Base-by-base conservation (phyloP, 2,888 invertebrate species). In the Syrista parreyssii region DNA sequence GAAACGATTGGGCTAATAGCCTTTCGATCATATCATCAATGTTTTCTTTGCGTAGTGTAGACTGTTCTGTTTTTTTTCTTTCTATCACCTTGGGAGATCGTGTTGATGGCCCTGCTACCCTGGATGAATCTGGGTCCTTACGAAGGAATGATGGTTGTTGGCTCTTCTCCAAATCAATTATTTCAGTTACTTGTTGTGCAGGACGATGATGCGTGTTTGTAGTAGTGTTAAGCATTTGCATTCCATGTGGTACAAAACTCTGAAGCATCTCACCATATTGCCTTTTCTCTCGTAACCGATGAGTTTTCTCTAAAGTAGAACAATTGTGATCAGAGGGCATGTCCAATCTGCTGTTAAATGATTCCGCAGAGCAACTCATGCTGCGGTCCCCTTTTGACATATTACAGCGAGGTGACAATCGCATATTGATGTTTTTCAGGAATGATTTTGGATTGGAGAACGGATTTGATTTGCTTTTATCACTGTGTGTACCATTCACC, bases 261-360 rank as follows among this genome's bases (percentile, higher is more conserved):
- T 87, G 87, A 12, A 90, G 32, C 78, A 90, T 72, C 36, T 87
- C 85, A n/a, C 85, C 81, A 71, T 90, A 90, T 30, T 89, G 85
- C 77, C 81, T 81, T 72, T 84, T 88, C 31, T 89, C 88, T 15
- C 82, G 84, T 31, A 89, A 77, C 12, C 83, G 81, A 75, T 85
- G 82, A 1, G 88, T 85, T 68, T 78, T 68, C 2, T 34, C 68
- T 4, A 78, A 6, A 1, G 78, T 78, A 31, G 75, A 78, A n/a
- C 11, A 34, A 68, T 72, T 72, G 36, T 72, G 35, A 15, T 72
- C 68, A 15, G 69, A 33, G 4, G 71, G 12, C 12, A 30, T 71
- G 9, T 71, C 71, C n/a, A 2, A 36, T 12, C 69, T 77, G 30
- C 36, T 69, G 34, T 69, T 77, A n/a, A 40, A 69, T 40, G 74